These are phyloP conservation scores for Drosophila orena DNA, from an alignment of 1,140 invertebrate species.

Conservation along the genomic window DNA sequence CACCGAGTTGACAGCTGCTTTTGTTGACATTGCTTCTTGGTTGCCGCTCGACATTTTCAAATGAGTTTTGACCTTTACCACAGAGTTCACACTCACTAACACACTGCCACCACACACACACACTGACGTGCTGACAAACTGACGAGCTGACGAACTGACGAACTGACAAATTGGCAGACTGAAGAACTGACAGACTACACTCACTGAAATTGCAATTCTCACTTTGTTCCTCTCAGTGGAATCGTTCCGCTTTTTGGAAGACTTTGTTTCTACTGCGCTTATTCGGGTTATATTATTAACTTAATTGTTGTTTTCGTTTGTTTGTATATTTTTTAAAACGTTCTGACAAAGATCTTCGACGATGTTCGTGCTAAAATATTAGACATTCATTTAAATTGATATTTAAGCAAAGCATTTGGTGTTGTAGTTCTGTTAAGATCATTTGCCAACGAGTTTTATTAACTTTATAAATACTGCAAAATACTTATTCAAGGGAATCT, in stretches of 20 bases:
- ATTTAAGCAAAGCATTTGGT: too few relatives aligned
- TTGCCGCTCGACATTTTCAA: slow-evolving; percentile 65
- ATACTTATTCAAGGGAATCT: too few relatives aligned
- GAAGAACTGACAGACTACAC: slow-evolving; percentile 25
- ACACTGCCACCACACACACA: slow-evolving; percentile 12
- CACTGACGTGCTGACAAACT: neutral
- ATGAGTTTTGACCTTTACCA: slow-evolving; percentile 62
- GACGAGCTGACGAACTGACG: neutral
- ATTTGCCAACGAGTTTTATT: too few relatives aligned
- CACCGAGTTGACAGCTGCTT: slow-evolving; percentile 32
- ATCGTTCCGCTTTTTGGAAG: slow-evolving; percentile 20
- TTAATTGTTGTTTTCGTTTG: neutral
- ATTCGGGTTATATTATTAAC: slow-evolving; percentile 7
- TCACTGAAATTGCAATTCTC: slow-evolving; percentile 57
- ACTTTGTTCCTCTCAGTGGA: slow-evolving; percentile 18
- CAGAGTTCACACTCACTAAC: slow-evolving; percentile 32
- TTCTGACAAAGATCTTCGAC: slow-evolving; percentile 12
- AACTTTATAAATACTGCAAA: too few relatives aligned
- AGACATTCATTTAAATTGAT: too few relatives aligned
- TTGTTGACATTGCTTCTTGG: slow-evolving; percentile 65
- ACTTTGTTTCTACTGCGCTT: slow-evolving; percentile 31
- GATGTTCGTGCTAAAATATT: neutral
- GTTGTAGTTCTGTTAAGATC: too few relatives aligned
- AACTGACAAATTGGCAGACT: slow-evolving; percentile 22
- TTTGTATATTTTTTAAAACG: neutral